Evolutionary conservation across 2,888 invertebrate genomes (phyloP).

Genomic region (Leptinotarsa tumamoca): DNA sequence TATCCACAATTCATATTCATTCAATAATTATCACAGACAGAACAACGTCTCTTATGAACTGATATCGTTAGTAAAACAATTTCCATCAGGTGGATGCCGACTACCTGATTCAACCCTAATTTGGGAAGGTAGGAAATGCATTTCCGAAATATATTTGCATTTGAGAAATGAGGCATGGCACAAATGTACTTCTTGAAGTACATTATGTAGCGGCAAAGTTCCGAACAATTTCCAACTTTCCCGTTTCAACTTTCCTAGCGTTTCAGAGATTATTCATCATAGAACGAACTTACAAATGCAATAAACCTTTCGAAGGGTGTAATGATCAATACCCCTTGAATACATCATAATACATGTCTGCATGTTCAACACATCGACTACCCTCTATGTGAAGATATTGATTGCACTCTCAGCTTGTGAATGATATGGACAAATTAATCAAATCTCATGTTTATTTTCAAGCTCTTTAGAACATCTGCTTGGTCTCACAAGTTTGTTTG

Average conservation of each 20-base stretch:
- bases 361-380: neutral
- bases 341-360: neutral
- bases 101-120: neutral
- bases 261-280: slow-evolving; percentile 30
- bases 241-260: slow-evolving; percentile 33
- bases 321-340: neutral
- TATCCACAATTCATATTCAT: no score
- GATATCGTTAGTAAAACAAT: neutral
- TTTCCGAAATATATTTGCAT: slow-evolving; percentile 18
- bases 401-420: no score
- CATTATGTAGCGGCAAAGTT: slow-evolving; percentile 38
- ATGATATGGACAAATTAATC: no score
- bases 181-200: slow-evolving; percentile 25
- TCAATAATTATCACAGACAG: no score
- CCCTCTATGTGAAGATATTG: no score
- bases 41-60: no score
- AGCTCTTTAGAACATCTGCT: no score
- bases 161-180: slow-evolving; percentile 18
- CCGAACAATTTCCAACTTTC: slow-evolving; percentile 33
- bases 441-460: no score
- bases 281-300: neutral
- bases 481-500: no score
- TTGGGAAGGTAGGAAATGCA: neutral
- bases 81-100: neutral
- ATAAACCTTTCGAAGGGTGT: neutral